phyloP scores from a whole-genome alignment of 2,113 vertebrate species.

The Silurus glanis region DNA sequence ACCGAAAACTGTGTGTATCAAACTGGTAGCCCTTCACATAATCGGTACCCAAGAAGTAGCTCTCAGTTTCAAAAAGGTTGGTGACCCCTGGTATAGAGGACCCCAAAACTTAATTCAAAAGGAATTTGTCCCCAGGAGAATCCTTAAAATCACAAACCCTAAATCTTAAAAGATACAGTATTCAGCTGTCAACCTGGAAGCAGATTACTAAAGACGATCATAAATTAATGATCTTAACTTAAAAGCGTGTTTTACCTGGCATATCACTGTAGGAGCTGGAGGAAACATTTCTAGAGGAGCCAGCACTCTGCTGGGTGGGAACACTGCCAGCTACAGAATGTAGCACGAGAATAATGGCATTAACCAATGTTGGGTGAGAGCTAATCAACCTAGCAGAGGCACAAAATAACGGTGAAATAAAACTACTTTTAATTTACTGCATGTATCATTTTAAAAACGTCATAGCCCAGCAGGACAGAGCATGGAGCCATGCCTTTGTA shows the following conservation, averaged over 20 bases:
- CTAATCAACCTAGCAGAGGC: constrained; percentile 71
- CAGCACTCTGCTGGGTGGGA: constrained; percentile 70
- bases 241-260: constrained; percentile 70
- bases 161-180: neutral
- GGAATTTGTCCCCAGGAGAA: neutral
- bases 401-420: neutral
- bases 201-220: neutral
- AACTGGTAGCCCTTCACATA: too few relatives aligned
- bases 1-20: too few relatives aligned
- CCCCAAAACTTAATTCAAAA: neutral
- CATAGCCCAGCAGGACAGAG: neutral
- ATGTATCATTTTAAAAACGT: neutral
- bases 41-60: too few relatives aligned
- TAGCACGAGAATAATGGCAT: constrained; percentile 82
- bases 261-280: constrained; percentile 80
- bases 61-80: too few relatives aligned
- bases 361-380: constrained; percentile 82
- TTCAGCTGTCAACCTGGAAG: neutral
- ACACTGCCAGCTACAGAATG: constrained; percentile 83
- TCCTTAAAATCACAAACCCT: neutral
- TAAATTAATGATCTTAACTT: neutral
- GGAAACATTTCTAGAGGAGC: constrained; percentile 73
- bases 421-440: neutral
- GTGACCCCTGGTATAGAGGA: neutral
- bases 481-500: neutral